phyloP scores from a whole-genome alignment of 2,888 invertebrate species.

The Acanthopleura granulata region DNA sequence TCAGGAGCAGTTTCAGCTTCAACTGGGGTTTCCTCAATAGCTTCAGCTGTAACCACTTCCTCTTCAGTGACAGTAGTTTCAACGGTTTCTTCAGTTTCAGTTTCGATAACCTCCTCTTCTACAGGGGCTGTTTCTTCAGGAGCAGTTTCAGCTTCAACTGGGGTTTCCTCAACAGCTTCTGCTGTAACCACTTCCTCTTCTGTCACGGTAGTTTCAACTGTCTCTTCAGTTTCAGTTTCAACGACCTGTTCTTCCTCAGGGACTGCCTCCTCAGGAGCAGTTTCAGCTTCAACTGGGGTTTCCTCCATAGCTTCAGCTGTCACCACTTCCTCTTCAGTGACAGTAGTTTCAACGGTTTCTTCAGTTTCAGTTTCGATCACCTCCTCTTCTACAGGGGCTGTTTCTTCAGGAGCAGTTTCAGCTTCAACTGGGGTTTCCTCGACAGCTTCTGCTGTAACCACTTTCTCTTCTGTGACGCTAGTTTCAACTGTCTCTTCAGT shows the following conservation, averaged over 20 bases:
- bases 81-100: conserved; percentile 6
- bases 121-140: background rate
- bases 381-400: background rate
- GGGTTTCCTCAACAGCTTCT: background rate
- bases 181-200: conserved; percentile 14
- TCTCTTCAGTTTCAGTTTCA: conserved; percentile 3
- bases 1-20: conserved; percentile 14
- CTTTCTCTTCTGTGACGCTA: background rate
- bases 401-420: conserved; percentile 12
- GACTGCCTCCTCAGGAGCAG: background rate
- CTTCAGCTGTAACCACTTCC: conserved; percentile 11
- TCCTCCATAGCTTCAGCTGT: conserved; percentile 6
- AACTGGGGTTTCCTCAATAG: background rate
- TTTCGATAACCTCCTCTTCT: background rate
- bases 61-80: background rate
- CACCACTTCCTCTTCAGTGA: conserved; percentile 4
- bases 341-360: background rate
- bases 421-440: background rate
- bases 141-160: conserved; percentile 3
- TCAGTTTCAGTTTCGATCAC: background rate
- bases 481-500: background rate
- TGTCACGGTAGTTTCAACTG: background rate
- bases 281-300: conserved; percentile 3
- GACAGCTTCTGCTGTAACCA: conserved; percentile 11
- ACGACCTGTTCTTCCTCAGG: background rate